These are phyloP conservation scores for Antheraea assamensis DNA, from an alignment of 2,888 invertebrate genomes.

Conservation along the genomic window DNA sequence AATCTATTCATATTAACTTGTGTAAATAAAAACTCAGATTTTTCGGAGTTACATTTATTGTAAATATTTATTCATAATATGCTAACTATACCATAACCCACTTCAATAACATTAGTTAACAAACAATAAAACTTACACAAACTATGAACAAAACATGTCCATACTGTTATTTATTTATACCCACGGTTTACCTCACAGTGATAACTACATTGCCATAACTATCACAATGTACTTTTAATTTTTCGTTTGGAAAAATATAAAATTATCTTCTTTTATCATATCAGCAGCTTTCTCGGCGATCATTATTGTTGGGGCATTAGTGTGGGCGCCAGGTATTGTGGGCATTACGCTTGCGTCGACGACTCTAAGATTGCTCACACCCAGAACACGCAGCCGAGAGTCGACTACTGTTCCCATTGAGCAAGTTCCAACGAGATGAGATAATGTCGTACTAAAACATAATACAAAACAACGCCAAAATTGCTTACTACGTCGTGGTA, in stretches of 20 bases:
- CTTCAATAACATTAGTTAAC: no score
- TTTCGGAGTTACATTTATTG: not conserved
- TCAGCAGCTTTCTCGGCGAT: no score
- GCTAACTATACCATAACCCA: no score
- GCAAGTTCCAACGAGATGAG: conserved; percentile 31
- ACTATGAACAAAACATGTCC: no score
- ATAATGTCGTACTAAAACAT: conserved; percentile 23
- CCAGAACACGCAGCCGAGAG: conserved; percentile 29
- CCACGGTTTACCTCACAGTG: no score
- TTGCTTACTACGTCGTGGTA: conserved; percentile 22
- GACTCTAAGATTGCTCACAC: conserved; percentile 29
- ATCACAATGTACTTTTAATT: no score
- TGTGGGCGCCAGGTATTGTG: conserved; percentile 22
- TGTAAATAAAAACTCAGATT: not conserved
- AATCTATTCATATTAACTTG: not conserved
- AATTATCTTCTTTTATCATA: conserved; percentile 17
- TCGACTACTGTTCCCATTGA: conserved; percentile 34
- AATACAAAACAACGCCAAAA: conserved; percentile 29
- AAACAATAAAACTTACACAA: no score
- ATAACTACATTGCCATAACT: no score
- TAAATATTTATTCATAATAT: not conserved
- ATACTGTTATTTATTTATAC: no score
- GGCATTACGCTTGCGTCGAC: conserved; percentile 36
- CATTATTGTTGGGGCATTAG: conserved; percentile 84
- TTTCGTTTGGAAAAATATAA: not conserved